Evolutionary conservation across 2,113 vertebrate species (phyloP).

Genomic region (Eclectus roratus): DNA sequence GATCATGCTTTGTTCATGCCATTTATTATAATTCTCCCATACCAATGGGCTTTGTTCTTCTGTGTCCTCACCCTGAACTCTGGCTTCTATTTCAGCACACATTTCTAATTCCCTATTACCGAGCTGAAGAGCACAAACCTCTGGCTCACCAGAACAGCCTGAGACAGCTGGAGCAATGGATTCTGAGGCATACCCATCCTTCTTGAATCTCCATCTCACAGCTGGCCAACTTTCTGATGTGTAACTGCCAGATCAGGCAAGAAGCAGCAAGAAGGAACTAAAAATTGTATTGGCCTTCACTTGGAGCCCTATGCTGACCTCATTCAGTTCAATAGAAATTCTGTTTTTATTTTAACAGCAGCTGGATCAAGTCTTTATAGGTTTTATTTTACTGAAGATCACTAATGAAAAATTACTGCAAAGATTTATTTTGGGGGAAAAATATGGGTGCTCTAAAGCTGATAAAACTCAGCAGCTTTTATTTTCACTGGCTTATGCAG

Average conservation of each 20-base stretch:
- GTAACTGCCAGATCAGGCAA: background rate
- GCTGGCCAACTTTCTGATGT: constrained; percentile 19
- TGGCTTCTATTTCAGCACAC: constrained; percentile 47
- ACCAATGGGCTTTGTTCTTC: constrained; percentile 20
- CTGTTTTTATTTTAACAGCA: background rate
- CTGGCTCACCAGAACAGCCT: constrained; percentile 45
- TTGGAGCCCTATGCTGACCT: background rate
- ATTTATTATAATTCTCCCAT: constrained; percentile 46
- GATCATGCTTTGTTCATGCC: background rate
- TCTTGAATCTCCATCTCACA: constrained; percentile 21
- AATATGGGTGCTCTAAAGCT: too few relatives aligned
- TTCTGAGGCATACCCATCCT: constrained; percentile 16
- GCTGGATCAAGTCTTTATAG: background rate
- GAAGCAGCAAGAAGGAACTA: background rate
- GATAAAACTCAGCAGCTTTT: too few relatives aligned
- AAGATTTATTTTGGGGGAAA: background rate
- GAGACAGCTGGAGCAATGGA: constrained; percentile 54
- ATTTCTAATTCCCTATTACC: constrained; percentile 16
- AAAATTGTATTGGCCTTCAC: background rate
- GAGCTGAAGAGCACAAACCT: constrained; percentile 17
- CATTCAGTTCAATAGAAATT: background rate
- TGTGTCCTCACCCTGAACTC: constrained; percentile 56
- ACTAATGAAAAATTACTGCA: background rate
- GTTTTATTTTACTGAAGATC: background rate
- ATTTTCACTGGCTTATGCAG: too few relatives aligned